Evolutionary conservation across 2,888 invertebrate genomes (phyloP).

Genomic region (Arge pagana): DNA sequence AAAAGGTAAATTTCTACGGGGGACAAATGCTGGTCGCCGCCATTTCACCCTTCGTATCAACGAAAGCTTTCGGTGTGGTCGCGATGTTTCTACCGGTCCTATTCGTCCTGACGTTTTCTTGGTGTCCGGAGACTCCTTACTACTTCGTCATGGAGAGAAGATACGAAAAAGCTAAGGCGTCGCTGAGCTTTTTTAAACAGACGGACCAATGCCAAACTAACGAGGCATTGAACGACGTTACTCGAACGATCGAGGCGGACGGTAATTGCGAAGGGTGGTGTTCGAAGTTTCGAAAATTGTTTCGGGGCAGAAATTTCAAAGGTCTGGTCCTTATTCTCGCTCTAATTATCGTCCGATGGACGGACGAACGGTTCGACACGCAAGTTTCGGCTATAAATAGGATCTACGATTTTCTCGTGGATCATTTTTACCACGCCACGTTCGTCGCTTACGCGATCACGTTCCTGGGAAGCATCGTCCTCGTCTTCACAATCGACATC

Average conservation of each 20-base stretch:
- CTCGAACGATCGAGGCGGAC: background rate
- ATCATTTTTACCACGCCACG: too few species aligned
- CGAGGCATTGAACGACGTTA: background rate
- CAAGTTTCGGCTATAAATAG: too few species aligned
- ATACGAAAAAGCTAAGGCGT: conserved; percentile 1
- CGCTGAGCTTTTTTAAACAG: conserved; percentile 1
- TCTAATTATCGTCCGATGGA: background rate
- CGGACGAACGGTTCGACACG: too few species aligned
- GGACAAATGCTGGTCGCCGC: background rate
- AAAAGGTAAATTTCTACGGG: background rate
- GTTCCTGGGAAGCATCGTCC: too few species aligned
- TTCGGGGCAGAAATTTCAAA: background rate
- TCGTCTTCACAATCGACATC: too few species aligned
- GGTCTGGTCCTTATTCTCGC: background rate
- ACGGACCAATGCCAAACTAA: background rate
- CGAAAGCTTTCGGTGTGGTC: background rate
- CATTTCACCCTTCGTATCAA: background rate
- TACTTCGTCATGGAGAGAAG: background rate
- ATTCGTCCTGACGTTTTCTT: background rate
- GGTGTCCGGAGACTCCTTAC: conserved; percentile 7
- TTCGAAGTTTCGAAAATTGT: background rate
- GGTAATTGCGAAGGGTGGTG: background rate
- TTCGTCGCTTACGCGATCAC: too few species aligned
- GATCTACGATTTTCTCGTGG: too few species aligned
- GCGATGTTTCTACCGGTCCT: background rate